Conservation (phyloP, 2,797 vertebrate genomes). For the Gastrophryne carolinensis region DNA sequence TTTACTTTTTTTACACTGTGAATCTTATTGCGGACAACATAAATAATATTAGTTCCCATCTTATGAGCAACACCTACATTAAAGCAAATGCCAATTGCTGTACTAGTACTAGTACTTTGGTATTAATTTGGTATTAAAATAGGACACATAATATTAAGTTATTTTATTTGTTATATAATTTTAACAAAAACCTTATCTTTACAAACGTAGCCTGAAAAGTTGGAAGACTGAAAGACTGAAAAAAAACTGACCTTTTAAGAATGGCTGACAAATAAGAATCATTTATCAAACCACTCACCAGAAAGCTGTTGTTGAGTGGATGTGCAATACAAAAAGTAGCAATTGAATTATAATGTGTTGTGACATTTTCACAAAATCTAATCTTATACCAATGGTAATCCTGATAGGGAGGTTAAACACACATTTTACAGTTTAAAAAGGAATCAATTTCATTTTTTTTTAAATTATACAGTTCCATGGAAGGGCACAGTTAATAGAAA, state of each 20-base stretch:
- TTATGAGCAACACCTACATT: not conserved
- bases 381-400: not conserved
- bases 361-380: constrained; percentile 6
- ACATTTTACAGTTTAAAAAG: not conserved
- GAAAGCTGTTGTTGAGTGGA: constrained; percentile 8
- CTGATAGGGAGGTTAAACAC: not conserved
- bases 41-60: not conserved
- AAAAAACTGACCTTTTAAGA: constrained; percentile 26
- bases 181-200: not conserved
- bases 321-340: not conserved
- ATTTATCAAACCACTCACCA: constrained; percentile 6
- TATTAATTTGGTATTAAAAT: too few relatives aligned
- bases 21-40: not conserved
- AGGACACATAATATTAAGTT: too few relatives aligned
- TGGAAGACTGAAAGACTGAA: not conserved
- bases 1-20: not conserved
- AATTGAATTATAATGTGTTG: constrained; percentile 16
- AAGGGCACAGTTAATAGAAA: too few relatives aligned
- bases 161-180: not conserved
- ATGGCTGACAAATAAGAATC: constrained; percentile 21
- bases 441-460: too few relatives aligned
- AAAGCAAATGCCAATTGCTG: not conserved
- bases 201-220: not conserved
- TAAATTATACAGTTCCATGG: too few relatives aligned
- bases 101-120: too few relatives aligned